phyloP scores from a whole-genome alignment of 1,140 invertebrate genomes.

The Trypoxylus dichotomus region DNA sequence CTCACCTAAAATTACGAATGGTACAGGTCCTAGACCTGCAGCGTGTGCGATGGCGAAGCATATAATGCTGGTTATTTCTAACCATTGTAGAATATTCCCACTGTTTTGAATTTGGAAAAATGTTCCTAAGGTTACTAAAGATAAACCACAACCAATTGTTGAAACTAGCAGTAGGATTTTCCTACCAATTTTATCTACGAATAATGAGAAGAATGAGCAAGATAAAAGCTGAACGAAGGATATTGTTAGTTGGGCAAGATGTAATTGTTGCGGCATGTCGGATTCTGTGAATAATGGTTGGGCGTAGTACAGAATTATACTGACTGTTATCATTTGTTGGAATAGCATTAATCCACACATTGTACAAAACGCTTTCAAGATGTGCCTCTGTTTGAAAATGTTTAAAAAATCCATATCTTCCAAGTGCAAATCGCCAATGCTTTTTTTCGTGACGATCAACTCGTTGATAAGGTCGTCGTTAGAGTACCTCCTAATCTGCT shows the following conservation, averaged over 20 bases:
- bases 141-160: neutral
- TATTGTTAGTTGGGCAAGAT: neutral
- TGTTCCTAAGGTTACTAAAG: neutral
- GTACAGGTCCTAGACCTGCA: neutral
- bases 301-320: neutral
- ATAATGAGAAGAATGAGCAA: neutral
- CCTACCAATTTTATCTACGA: neutral
- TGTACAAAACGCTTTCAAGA: neutral
- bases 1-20: neutral
- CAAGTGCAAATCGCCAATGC: neutral
- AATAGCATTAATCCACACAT: neutral
- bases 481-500: neutral
- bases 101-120: neutral
- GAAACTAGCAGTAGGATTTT: neutral
- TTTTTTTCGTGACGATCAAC: neutral
- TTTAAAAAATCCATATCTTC: neutral
- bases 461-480: neutral
- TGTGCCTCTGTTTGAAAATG: neutral
- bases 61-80: neutral
- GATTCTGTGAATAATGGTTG: neutral
- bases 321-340: neutral
- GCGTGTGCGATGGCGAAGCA: neutral
- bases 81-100: neutral
- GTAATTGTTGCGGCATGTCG: neutral
- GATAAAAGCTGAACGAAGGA: neutral